Evolutionary conservation across 2,888 invertebrate species (phyloP).

Genomic region (Tetanocera ferruginea): DNA sequence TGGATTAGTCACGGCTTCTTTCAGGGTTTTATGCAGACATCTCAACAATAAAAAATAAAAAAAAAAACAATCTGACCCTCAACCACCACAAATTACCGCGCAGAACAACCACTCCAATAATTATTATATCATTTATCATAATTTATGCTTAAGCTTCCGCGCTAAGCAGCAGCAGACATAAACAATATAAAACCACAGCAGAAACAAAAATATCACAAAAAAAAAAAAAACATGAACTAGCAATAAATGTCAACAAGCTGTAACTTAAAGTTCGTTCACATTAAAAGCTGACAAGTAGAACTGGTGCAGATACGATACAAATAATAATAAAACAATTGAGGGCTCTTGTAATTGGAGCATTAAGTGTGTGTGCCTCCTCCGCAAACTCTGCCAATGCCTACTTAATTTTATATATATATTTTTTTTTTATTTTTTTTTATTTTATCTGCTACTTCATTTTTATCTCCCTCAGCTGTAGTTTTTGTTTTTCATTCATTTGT

Average conservation of each 20-base stretch:
- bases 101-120: too few species aligned
- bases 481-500: too few species aligned
- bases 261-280: constrained; percentile 20
- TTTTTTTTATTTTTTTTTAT: not conserved
- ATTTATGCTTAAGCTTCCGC: too few species aligned
- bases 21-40: not conserved
- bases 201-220: too few species aligned
- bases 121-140: too few species aligned
- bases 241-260: constrained; percentile 20
- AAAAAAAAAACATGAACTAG: not conserved
- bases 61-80: too few species aligned
- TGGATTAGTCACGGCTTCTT: not conserved
- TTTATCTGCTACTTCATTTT: not conserved
- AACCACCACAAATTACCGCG: too few species aligned
- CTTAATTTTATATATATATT: not conserved
- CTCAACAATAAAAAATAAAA: not conserved
- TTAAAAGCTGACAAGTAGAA: constrained; percentile 1
- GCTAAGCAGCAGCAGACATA: too few species aligned
- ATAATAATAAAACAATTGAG: constrained; percentile 30
- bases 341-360: constrained; percentile 23
- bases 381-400: not conserved
- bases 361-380: not conserved
- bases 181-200: too few species aligned
- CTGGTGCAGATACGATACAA: not conserved
- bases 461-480: not conserved